A percentile compares a stretch with the other conserved stretches of the same genome.
phyloP scores from a whole-genome alignment of 2,888 invertebrate species.

The Polydrusus tereticollis region DNA sequence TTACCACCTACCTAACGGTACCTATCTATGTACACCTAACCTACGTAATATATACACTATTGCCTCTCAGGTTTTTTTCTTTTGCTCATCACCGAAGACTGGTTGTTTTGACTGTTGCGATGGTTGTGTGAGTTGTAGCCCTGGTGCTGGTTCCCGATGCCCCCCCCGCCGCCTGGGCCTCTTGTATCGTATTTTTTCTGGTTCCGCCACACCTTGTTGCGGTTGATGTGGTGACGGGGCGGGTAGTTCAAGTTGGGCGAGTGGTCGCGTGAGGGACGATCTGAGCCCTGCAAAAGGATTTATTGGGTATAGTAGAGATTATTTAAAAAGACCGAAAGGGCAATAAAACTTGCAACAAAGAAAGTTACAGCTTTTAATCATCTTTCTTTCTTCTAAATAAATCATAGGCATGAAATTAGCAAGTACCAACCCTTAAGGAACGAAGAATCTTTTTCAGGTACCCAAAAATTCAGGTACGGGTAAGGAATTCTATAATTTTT shows the following conservation, averaged over 20 bases:
- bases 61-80: conserved; percentile 58
- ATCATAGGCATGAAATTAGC: too few relatives aligned
- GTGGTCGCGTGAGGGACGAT: conserved; percentile 64
- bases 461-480: too few relatives aligned
- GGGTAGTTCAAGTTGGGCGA: conserved; percentile 62
- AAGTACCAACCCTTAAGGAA: too few relatives aligned
- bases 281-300: conserved; percentile 61
- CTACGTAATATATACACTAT: conserved; percentile 43
- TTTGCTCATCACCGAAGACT: conserved; percentile 53
- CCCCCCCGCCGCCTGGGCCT: conserved; percentile 43
- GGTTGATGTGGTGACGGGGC: conserved; percentile 52
- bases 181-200: conserved; percentile 42
- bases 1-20: conserved; percentile 22
- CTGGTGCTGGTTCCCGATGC: conserved; percentile 28
- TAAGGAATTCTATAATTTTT: too few relatives aligned
- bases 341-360: not conserved
- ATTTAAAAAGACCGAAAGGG: too few relatives aligned
- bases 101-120: conserved; percentile 52
- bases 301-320: too few relatives aligned
- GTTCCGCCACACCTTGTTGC: conserved; percentile 38
- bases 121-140: conserved; percentile 49
- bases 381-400: too few relatives aligned
- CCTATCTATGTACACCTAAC: conserved; percentile 29
- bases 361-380: too few relatives aligned
- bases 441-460: too few relatives aligned